Percentiles rank a stretch among this genome's conserved stretches.
These are phyloP conservation scores for Sebastes itinus DNA, from an alignment of 2,797 vertebrate genomes.

Conservation along the genomic window DNA sequence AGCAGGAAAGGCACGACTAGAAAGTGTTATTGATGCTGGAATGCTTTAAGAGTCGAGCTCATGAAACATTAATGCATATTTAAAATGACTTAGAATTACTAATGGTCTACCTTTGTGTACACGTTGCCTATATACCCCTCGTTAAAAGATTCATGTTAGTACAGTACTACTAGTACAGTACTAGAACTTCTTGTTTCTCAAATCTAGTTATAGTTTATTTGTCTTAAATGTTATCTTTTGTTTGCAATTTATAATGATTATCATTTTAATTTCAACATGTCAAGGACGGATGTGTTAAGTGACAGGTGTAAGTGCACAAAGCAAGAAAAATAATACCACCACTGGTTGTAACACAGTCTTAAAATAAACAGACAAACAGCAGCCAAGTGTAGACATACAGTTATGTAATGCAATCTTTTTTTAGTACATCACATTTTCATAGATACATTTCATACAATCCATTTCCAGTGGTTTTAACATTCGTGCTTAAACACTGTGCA, in stretches of 20 bases:
- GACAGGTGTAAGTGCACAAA: background rate
- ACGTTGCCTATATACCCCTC: constrained; percentile 22
- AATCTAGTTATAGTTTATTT: background rate
- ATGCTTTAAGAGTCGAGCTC: constrained; percentile 42
- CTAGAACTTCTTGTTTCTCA: background rate
- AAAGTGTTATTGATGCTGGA: constrained; percentile 40
- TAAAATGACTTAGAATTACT: constrained; percentile 64
- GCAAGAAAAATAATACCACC: background rate
- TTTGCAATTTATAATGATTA: background rate
- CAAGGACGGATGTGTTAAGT: background rate
- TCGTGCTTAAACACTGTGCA: background rate
- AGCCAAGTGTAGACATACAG: background rate
- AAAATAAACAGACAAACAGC: background rate
- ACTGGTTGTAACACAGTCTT: background rate
- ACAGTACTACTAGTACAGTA: background rate
- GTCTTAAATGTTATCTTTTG: background rate
- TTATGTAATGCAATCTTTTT: constrained; percentile 12
- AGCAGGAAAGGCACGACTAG: constrained; percentile 34
- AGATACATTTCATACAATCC: constrained; percentile 1
- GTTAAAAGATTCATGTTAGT: constrained; percentile 37
- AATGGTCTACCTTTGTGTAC: constrained; percentile 55
- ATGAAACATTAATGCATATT: constrained; percentile 66
- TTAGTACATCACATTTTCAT: background rate
- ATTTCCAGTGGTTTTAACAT: background rate
- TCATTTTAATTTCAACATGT: background rate